These are phyloP conservation scores for Cataglyphis cursor DNA, from an alignment of 2,888 invertebrate species.

Conservation along the genomic window DNA sequence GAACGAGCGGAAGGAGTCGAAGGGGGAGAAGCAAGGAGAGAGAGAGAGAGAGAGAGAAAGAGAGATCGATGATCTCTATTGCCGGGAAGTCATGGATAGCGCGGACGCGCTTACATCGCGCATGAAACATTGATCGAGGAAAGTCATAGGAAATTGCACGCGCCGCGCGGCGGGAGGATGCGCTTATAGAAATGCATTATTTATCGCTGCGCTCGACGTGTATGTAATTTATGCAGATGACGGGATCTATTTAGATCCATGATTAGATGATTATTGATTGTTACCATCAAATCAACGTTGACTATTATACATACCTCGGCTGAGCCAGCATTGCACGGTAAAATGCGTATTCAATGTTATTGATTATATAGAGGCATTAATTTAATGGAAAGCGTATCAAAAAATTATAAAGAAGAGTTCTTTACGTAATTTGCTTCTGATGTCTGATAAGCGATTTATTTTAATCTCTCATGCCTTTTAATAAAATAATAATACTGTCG, in stretches of 20 bases:
- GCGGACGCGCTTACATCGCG: slow-evolving; percentile 48
- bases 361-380: background rate
- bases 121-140: slow-evolving; percentile 67
- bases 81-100: slow-evolving; percentile 55
- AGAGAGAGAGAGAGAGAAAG: background rate
- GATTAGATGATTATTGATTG: slow-evolving; percentile 53
- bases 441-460: background rate
- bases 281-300: slow-evolving; percentile 13
- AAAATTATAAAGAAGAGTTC: background rate
- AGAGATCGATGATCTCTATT: slow-evolving; percentile 63
- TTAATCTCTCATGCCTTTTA: background rate
- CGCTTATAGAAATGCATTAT: slow-evolving; percentile 56
- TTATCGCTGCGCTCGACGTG: slow-evolving; percentile 42
- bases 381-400: background rate
- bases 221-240: slow-evolving; percentile 48
- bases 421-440: background rate
- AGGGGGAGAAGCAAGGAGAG: background rate
- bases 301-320: background rate
- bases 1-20: slow-evolving; percentile 2
- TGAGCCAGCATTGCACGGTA: background rate
- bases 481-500: background rate
- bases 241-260: slow-evolving; percentile 47
- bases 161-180: slow-evolving; percentile 50
- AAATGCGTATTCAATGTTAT: background rate
- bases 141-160: slow-evolving; percentile 47